These are phyloP conservation scores for Phymastichus coffea DNA, from an alignment of 1,140 invertebrate genomes.

Conservation along the genomic window DNA sequence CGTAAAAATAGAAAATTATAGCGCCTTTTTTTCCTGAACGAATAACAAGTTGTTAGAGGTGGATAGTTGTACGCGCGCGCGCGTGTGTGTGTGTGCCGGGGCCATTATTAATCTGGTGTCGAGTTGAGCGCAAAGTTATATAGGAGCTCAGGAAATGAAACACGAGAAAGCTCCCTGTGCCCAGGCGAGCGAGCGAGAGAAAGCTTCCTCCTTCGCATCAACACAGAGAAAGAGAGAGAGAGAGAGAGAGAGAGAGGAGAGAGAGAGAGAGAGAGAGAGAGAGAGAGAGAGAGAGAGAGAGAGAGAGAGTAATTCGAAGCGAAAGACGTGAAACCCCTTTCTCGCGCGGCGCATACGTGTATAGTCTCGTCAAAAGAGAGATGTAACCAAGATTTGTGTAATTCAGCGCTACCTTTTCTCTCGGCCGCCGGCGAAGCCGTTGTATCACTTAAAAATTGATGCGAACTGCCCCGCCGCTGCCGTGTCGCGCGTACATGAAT, in stretches of 20 bases:
- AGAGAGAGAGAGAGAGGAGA: not conserved
- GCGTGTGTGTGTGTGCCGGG: not conserved
- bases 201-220: slow-evolving; percentile 25
- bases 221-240: not conserved
- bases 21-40: too few relatives aligned
- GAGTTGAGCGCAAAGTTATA: slow-evolving; percentile 60
- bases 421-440: too few relatives aligned
- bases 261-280: not conserved
- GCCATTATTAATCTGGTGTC: slow-evolving; percentile 57
- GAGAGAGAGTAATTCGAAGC: not conserved
- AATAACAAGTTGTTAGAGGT: too few relatives aligned
- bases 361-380: too few relatives aligned
- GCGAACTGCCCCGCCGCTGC: not conserved
- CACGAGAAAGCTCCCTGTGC: slow-evolving; percentile 53
- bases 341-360: not conserved
- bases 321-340: slow-evolving; percentile 14
- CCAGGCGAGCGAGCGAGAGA: too few relatives aligned
- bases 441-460: slow-evolving; percentile 22
- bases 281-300: not conserved
- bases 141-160: slow-evolving; percentile 60
- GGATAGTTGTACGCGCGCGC: not conserved
- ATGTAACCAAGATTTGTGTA: too few relatives aligned
- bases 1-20: too few relatives aligned
- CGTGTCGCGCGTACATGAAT: slow-evolving; percentile 16
- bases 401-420: too few relatives aligned